phyloP scores from a whole-genome alignment of 2,797 vertebrate genomes.

The Acanthiza pusilla region DNA sequence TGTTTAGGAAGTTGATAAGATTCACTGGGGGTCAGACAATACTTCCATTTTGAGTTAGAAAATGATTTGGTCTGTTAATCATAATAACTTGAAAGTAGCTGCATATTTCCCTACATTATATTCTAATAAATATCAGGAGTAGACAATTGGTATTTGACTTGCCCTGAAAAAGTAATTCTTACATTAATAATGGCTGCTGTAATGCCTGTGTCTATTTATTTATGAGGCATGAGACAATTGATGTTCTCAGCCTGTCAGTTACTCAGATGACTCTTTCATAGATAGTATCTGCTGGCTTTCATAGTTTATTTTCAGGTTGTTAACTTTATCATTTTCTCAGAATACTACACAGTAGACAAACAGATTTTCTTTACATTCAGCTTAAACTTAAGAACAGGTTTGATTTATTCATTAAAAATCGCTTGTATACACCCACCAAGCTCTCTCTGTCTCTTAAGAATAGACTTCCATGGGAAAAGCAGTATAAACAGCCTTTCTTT shows the following conservation, averaged over 20 bases:
- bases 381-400: background rate
- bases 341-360: background rate
- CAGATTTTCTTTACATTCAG: background rate
- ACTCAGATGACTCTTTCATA: background rate
- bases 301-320: background rate
- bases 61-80: background rate
- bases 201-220: background rate
- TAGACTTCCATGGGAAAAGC: background rate
- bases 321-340: background rate
- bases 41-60: background rate
- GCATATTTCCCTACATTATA: background rate
- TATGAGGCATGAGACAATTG: background rate
- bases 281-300: background rate
- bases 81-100: background rate
- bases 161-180: background rate
- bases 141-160: background rate
- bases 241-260: background rate
- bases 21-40: background rate
- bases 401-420: background rate
- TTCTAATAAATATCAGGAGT: background rate
- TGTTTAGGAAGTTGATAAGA: background rate
- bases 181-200: background rate
- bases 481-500: background rate
- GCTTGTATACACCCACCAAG: background rate
- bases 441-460: background rate